phyloP scores from a whole-genome alignment of 2,797 vertebrate genomes.

The Sphenopsis melanotis region DNA sequence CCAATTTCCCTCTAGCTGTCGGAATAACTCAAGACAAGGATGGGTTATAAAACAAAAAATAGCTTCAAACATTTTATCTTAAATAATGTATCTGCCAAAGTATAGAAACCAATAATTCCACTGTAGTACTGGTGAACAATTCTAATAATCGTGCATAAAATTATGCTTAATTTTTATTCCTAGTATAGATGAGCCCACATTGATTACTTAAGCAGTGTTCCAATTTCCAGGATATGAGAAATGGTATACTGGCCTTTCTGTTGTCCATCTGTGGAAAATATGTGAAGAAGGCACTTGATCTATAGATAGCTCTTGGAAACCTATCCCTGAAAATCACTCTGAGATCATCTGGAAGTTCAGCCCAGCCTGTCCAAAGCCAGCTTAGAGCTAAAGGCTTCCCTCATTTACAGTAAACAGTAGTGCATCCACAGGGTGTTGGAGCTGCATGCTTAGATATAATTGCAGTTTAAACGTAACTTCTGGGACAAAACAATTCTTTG shows the following conservation, averaged over 20 bases:
- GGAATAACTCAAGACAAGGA: not conserved
- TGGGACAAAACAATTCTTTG: not conserved
- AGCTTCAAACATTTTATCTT: conserved; percentile 2
- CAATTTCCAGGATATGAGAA: not conserved
- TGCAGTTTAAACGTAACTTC: not conserved
- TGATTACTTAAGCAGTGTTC: not conserved
- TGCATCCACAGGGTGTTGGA: not conserved
- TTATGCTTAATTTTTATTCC: not conserved
- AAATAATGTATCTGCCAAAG: not conserved
- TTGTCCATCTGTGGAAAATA: not conserved
- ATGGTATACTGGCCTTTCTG: not conserved
- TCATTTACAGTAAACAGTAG: not conserved
- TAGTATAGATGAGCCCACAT: not conserved
- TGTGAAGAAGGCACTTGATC: conserved; percentile 23
- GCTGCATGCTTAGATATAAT: not conserved
- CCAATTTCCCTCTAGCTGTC: not conserved
- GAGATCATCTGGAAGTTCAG: not conserved
- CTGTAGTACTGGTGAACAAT: not conserved
- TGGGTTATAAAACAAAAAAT: not conserved
- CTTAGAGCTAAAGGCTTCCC: not conserved
- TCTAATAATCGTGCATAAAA: not conserved
- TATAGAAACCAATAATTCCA: not conserved
- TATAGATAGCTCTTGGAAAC: conserved; percentile 40
- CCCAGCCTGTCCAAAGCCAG: not conserved
- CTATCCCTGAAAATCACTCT: not conserved